Conservation (phyloP, 2,797 vertebrate genomes). For the Xenentodon cancila region DNA sequence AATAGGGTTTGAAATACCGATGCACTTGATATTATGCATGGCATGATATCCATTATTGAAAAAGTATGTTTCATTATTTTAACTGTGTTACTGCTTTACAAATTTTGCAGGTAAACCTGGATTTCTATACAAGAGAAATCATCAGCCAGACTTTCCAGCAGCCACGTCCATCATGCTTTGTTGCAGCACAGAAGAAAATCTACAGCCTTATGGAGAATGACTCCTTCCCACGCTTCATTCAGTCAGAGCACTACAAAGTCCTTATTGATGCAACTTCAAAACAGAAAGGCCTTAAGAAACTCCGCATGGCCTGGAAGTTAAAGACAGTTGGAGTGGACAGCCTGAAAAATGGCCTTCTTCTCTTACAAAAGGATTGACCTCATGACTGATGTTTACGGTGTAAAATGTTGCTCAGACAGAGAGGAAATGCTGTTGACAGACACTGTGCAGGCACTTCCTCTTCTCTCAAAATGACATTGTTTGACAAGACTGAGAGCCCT, state of each 20-base stretch:
- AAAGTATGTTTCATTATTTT: not conserved
- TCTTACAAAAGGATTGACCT: slow-evolving; percentile 24
- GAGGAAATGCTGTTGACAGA: slow-evolving; percentile 1
- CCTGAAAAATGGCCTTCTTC: slow-evolving; percentile 12
- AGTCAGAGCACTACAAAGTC: slow-evolving; percentile 84
- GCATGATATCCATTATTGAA: not conserved
- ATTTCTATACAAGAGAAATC: slow-evolving; percentile 85
- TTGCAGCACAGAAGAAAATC: slow-evolving; percentile 84
- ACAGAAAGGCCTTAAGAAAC: slow-evolving; percentile 27
- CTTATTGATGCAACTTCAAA: slow-evolving; percentile 72
- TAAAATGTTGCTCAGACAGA: slow-evolving; percentile 7
- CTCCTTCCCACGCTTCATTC: slow-evolving; percentile 85
- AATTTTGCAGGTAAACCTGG: slow-evolving; percentile 86
- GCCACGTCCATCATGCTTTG: slow-evolving; percentile 82
- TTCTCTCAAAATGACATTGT: slow-evolving; percentile 9
- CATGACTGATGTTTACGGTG: slow-evolving; percentile 1
- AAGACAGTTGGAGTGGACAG: slow-evolving; percentile 20
- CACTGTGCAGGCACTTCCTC: slow-evolving; percentile 18
- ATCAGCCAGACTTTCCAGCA: slow-evolving; percentile 84
- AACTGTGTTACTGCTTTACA: not conserved
- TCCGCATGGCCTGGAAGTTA: slow-evolving; percentile 24
- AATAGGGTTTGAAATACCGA: no score
- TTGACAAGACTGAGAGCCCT: slow-evolving; percentile 2
- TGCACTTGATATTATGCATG: no score
- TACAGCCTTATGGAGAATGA: slow-evolving; percentile 89